These are phyloP conservation scores for Myotis pilosus DNA, from an alignment of 2,797 vertebrate species.

Conservation along the genomic window DNA sequence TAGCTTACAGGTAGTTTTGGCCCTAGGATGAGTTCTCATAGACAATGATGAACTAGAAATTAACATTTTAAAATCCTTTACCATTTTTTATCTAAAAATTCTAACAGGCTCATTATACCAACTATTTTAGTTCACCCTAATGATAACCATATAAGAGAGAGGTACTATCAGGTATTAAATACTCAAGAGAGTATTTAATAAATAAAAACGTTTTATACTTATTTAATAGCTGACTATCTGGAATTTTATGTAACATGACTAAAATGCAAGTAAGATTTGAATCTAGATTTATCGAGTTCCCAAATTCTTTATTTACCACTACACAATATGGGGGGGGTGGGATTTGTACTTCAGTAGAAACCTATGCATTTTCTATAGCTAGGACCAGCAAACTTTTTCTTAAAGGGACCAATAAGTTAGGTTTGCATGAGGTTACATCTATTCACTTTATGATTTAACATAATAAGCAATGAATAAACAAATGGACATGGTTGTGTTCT, in stretches of 20 bases:
- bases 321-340: not conserved
- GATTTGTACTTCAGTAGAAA: not conserved
- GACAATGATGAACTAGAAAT: not conserved
- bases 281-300: not conserved
- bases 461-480: not conserved
- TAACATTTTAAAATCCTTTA: not conserved
- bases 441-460: not conserved
- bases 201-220: not conserved
- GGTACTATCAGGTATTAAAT: not conserved
- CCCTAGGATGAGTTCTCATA: not conserved
- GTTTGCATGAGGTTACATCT: not conserved
- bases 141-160: not conserved
- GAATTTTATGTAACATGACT: not conserved
- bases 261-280: not conserved
- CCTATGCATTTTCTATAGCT: not conserved
- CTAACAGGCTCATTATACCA: not conserved
- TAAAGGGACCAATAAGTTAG: not conserved
- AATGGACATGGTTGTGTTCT: not conserved
- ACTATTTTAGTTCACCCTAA: not conserved
- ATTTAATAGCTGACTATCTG: not conserved
- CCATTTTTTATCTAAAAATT: not conserved
- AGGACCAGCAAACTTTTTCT: not conserved
- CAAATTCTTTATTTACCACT: not conserved
- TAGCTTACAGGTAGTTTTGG: not conserved
- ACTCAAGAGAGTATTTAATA: constrained; percentile 5